phyloP scores from a whole-genome alignment of 1,140 invertebrate species.

The Drosophila seguyi region DNA sequence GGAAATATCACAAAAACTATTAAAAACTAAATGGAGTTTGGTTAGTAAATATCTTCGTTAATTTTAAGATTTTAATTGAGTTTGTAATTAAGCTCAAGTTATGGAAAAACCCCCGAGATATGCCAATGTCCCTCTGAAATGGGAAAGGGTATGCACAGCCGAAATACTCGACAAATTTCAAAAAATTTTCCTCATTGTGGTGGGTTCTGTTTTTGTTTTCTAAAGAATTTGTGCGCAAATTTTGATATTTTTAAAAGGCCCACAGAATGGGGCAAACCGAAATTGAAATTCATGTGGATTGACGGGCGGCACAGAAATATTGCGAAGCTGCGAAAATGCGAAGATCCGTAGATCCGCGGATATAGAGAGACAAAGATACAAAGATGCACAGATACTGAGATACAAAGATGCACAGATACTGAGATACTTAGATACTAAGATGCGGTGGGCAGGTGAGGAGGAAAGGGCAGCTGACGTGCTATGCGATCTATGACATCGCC shows the following conservation, averaged over 20 bases:
- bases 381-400: neutral
- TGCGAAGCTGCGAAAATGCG: conserved; percentile 14
- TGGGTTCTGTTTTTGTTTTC: conserved; percentile 22
- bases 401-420: neutral
- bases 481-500: conserved; percentile 29
- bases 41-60: neutral
- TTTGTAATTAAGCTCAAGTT: neutral
- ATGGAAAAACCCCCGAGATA: neutral
- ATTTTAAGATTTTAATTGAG: neutral
- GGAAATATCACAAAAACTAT: neutral
- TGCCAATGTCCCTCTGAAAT: neutral
- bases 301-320: conserved; percentile 20
- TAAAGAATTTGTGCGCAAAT: conserved; percentile 38
- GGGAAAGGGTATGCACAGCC: conserved; percentile 2
- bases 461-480: conserved; percentile 18
- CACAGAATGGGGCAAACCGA: conserved; percentile 19
- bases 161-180: conserved; percentile 39
- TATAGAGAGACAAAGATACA: neutral
- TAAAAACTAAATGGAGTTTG: neutral
- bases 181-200: conserved; percentile 24
- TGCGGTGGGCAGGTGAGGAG: neutral
- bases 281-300: conserved; percentile 26
- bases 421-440: neutral
- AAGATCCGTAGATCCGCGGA: neutral
- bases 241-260: conserved; percentile 62